phyloP scores from a whole-genome alignment of 2,888 invertebrate species.

The Tolmerus cingulatus region DNA sequence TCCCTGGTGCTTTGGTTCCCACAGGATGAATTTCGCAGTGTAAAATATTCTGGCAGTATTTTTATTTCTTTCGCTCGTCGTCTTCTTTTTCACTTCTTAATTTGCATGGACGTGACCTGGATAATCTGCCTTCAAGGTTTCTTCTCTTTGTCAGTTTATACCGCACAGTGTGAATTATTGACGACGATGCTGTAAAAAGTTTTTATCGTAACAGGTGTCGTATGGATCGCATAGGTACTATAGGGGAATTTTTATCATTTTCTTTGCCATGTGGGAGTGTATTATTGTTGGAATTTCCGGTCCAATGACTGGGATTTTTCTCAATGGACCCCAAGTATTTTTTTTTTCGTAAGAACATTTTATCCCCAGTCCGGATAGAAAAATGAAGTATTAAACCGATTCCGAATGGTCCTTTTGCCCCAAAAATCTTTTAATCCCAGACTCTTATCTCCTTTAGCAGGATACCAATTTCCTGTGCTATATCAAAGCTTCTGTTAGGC shows the following conservation, averaged over 20 bases:
- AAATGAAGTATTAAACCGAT: slow-evolving; percentile 11
- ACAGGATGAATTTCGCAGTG: not conserved
- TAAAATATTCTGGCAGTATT: not conserved
- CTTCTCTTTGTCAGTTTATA: not conserved
- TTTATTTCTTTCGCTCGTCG: not conserved
- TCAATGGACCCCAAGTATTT: not conserved
- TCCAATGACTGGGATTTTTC: not conserved
- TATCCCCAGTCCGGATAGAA: not conserved
- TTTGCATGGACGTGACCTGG: not conserved
- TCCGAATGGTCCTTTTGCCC: not conserved
- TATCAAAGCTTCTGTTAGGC: not conserved
- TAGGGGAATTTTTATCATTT: not conserved
- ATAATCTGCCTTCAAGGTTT: not conserved
- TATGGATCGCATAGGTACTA: not conserved
- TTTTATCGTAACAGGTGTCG: not conserved
- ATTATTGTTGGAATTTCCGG: not conserved
- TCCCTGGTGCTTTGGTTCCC: not conserved
- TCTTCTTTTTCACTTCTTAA: not conserved
- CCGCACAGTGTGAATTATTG: not conserved
- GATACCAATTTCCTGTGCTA: not conserved
- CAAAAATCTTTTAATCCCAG: not conserved
- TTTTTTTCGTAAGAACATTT: not conserved
- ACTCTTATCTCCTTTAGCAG: not conserved
- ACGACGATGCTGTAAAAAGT: not conserved
- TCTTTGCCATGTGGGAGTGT: not conserved